These are phyloP conservation scores for Colinus virginianus DNA, from an alignment of 2,113 vertebrate genomes.

Conservation along the genomic window DNA sequence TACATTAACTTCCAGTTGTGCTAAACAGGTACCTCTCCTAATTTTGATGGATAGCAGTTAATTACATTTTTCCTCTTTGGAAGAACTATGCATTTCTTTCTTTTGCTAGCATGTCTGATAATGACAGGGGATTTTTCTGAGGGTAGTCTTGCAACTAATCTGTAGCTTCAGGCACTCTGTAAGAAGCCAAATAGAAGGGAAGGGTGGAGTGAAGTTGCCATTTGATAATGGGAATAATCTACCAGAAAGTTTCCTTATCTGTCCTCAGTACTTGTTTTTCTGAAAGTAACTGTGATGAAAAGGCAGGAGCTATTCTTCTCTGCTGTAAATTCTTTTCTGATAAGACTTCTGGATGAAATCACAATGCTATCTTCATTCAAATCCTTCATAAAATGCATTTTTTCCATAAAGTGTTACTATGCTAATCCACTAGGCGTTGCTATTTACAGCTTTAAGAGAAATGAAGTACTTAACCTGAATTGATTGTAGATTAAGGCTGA, in stretches of 20 bases:
- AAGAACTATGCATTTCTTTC: conserved; percentile 30
- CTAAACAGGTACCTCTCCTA: background rate
- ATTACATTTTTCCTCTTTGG: conserved; percentile 54
- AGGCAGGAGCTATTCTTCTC: conserved; percentile 49
- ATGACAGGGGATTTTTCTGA: conserved; percentile 65
- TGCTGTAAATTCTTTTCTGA: conserved; percentile 34
- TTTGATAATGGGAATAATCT: conserved; percentile 51
- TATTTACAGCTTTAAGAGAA: conserved; percentile 51
- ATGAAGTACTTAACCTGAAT: background rate
- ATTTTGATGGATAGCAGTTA: conserved; percentile 41
- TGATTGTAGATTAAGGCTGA: background rate
- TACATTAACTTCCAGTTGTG: background rate
- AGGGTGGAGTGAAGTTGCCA: conserved; percentile 60
- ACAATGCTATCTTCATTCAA: conserved; percentile 37
- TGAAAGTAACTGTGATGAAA: conserved; percentile 38
- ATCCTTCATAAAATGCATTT: conserved; percentile 22
- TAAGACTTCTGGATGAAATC: conserved; percentile 44
- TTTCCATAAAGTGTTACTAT: conserved; percentile 31
- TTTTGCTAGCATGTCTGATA: conserved; percentile 63
- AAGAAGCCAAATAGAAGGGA: conserved; percentile 59
- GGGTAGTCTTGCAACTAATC: conserved; percentile 66
- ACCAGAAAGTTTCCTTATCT: conserved; percentile 56
- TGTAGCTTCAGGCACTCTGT: conserved; percentile 9
- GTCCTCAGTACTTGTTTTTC: conserved; percentile 5
- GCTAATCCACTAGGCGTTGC: conserved; percentile 64